Conservation (phyloP, 2,113 vertebrate genomes). For the Tragelaphus buxtoni region DNA sequence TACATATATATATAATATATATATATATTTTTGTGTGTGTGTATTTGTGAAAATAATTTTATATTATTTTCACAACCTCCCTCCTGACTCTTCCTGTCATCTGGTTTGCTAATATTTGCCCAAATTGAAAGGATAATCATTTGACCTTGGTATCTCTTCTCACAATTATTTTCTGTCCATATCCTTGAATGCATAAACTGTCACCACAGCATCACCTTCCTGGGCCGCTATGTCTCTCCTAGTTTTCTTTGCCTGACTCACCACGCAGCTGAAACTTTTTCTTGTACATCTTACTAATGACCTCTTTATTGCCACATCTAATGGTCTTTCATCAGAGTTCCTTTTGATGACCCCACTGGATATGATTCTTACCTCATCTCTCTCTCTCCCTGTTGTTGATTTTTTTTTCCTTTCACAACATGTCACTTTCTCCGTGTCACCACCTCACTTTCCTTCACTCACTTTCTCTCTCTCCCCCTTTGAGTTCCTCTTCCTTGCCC, state of each 20-base stretch:
- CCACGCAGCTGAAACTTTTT: background rate
- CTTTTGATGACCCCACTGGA: background rate
- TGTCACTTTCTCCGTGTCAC: background rate
- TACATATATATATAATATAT: background rate
- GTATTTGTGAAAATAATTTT: too few species aligned
- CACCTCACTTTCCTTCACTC: background rate
- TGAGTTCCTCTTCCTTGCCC: background rate
- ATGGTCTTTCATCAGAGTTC: background rate
- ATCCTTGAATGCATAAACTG: background rate
- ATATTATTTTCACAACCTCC: background rate
- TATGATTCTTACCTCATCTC: background rate
- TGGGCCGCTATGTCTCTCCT: background rate
- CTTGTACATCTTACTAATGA: background rate
- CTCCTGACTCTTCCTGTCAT: background rate
- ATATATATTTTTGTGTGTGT: rapidly evolving
- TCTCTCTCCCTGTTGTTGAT: background rate
- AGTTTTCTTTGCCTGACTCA: slow-evolving; percentile 11
- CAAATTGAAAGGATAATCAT: background rate
- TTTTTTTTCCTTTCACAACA: background rate
- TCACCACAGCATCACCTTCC: background rate
- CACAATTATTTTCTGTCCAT: background rate
- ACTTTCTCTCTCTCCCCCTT: background rate
- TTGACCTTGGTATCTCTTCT: background rate
- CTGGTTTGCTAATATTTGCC: background rate
- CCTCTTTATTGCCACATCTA: background rate